phyloP scores from a whole-genome alignment of 1,140 invertebrate genomes.

The Harlomillsia oculata region DNA sequence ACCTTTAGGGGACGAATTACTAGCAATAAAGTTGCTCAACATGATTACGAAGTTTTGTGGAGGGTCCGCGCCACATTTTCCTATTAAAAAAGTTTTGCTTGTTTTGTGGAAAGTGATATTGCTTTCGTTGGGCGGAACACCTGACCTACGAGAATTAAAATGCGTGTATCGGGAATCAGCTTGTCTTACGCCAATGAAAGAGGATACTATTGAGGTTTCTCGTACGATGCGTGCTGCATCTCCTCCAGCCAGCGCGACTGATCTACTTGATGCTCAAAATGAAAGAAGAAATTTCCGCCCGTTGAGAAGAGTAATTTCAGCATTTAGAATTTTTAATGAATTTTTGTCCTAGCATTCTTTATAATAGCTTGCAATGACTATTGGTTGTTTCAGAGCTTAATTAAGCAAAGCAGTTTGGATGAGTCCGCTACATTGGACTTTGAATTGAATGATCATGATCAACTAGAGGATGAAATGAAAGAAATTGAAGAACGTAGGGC shows the following conservation, averaged over 20 bases:
- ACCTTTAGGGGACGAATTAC: constrained; percentile 62
- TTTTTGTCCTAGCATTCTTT: background rate
- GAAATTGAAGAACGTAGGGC: constrained; percentile 44
- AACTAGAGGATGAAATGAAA: constrained; percentile 39
- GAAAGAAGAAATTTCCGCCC: constrained; percentile 57
- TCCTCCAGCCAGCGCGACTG: constrained; percentile 82
- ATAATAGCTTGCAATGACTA: background rate
- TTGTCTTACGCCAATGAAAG: constrained; percentile 62
- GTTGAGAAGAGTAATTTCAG: constrained; percentile 49
- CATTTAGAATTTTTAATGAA: constrained; percentile 11
- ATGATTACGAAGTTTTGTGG: constrained; percentile 94
- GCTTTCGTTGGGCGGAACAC: constrained; percentile 78
- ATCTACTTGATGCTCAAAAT: constrained; percentile 81
- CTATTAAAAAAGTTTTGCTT: constrained; percentile 95
- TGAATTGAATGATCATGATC: constrained; percentile 40
- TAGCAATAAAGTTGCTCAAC: constrained; percentile 77
- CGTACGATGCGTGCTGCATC: constrained; percentile 87
- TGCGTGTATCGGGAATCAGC: constrained; percentile 56
- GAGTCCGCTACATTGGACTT: constrained; percentile 65
- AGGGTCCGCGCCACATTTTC: constrained; percentile 86
- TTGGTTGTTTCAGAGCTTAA: constrained; percentile 53
- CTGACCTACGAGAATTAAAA: constrained; percentile 65
- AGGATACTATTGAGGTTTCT: constrained; percentile 89
- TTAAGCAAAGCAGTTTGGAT: constrained; percentile 89
- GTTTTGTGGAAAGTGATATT: constrained; percentile 91